Percentiles rank a stretch among this genome's conserved stretches.
Evolutionary conservation across 92 coral and sea anemone species (phyloP).

Genomic region (Epizoanthus ramosus): DNA sequence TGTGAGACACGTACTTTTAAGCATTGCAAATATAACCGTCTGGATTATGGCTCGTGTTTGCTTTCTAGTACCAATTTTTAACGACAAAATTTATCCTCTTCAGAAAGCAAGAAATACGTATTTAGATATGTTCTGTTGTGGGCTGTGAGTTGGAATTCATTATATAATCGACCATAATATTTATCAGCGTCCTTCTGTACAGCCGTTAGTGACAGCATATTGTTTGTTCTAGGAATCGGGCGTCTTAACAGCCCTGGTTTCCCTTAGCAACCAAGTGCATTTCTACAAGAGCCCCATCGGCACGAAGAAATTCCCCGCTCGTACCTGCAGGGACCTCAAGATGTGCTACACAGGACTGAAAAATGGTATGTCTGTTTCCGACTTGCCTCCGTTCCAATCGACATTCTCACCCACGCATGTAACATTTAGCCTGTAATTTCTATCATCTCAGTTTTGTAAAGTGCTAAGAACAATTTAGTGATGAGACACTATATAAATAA

Average conservation of each 20-base stretch:
- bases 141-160: background rate
- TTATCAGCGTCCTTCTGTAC: background rate
- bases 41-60: no score
- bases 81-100: no score
- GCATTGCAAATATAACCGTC: no score
- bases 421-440: no score
- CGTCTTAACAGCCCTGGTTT: slow-evolving; percentile 34
- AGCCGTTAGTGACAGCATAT: background rate
- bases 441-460: no score
- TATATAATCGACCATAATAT: background rate
- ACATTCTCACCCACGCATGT: no score
- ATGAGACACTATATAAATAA: no score
- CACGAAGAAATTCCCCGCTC: slow-evolving; percentile 86
- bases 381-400: background rate
- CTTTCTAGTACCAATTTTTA: no score
- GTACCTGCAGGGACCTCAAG: slow-evolving; percentile 89
- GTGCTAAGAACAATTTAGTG: no score
- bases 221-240: slow-evolving; percentile 8
- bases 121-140: no score
- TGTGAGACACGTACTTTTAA: no score
- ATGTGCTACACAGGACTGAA: slow-evolving; percentile 74
- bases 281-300: slow-evolving; percentile 81
- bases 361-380: slow-evolving; percentile 61
- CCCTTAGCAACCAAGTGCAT: slow-evolving; percentile 70
- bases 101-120: no score